Percentiles rank a stretch among this genome's conserved stretches.
Evolutionary conservation across 2,888 invertebrate species (phyloP).

Genomic region (Watsonalla binaria): DNA sequence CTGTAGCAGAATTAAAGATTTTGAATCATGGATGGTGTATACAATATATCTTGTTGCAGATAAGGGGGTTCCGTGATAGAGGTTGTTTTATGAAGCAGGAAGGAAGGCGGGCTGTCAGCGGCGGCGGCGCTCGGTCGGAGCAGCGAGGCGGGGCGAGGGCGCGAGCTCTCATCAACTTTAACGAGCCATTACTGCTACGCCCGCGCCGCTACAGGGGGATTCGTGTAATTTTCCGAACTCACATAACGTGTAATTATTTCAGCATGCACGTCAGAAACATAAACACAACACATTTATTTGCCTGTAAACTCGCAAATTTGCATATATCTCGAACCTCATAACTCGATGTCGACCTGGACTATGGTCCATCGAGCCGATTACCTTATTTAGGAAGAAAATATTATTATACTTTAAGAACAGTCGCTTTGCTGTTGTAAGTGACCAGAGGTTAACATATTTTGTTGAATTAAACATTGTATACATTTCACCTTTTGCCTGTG

Average conservation of each 20-base stretch:
- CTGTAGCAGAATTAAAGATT: background rate
- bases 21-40: slow-evolving; percentile 7
- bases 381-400: background rate
- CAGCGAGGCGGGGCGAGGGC: slow-evolving; percentile 37
- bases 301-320: slow-evolving; percentile 35
- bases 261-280: slow-evolving; percentile 65
- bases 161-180: slow-evolving; percentile 73
- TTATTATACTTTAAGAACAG: background rate
- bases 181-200: slow-evolving; percentile 68
- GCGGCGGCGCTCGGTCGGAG: slow-evolving; percentile 34
- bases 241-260: slow-evolving; percentile 73
- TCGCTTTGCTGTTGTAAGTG: background rate
- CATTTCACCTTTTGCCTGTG: background rate
- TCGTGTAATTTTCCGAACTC: slow-evolving; percentile 69
- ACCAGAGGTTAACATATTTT: background rate
- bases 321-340: background rate
- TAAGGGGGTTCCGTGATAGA: slow-evolving; percentile 7
- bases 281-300: slow-evolving; percentile 60
- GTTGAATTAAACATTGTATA: background rate
- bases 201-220: slow-evolving; percentile 45
- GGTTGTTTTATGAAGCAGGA: slow-evolving; percentile 39
- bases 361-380: background rate
- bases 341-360: background rate
- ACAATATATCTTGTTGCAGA: slow-evolving; percentile 2
- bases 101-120: slow-evolving; percentile 42